Conservation (phyloP, 2,888 invertebrate genomes). For the Perizoma affinitatum region DNA sequence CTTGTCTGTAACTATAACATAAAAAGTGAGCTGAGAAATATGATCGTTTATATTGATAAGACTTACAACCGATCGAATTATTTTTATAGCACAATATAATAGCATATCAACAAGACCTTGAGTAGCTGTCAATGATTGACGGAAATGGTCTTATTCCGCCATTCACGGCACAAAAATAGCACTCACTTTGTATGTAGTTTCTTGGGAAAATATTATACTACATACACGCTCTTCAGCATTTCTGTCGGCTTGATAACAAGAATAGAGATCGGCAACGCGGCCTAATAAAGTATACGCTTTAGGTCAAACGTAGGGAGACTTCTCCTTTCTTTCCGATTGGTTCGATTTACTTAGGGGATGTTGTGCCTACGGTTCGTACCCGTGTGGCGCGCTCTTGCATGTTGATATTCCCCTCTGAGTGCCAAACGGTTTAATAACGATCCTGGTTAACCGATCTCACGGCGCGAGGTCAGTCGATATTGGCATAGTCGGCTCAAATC, state of each 20-base stretch:
- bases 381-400: background rate
- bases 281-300: no score
- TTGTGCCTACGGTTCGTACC: constrained; percentile 6
- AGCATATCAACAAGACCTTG: constrained; percentile 17
- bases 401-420: constrained; percentile 4
- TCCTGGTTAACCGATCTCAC: constrained; percentile 44
- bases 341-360: background rate
- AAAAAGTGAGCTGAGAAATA: constrained; percentile 47
- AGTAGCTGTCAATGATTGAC: constrained; percentile 38
- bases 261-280: no score
- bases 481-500: constrained; percentile 36
- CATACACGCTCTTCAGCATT: background rate
- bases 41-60: constrained; percentile 30
- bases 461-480: constrained; percentile 43
- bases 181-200: no score
- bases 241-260: no score
- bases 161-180: constrained; percentile 66
- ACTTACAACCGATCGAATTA: constrained; percentile 39
- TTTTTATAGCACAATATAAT: constrained; percentile 48
- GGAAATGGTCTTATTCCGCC: constrained; percentile 62
- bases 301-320: no score
- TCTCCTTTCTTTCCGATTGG: background rate
- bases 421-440: constrained; percentile 33
- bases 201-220: no score
- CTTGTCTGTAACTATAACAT: constrained; percentile 37